A percentile compares a stretch with the other conserved stretches of the same genome.
These are phyloP conservation scores for Chiridota heheva DNA, from an alignment of 35 echinoderm and acorn worm species.

Conservation along the genomic window DNA sequence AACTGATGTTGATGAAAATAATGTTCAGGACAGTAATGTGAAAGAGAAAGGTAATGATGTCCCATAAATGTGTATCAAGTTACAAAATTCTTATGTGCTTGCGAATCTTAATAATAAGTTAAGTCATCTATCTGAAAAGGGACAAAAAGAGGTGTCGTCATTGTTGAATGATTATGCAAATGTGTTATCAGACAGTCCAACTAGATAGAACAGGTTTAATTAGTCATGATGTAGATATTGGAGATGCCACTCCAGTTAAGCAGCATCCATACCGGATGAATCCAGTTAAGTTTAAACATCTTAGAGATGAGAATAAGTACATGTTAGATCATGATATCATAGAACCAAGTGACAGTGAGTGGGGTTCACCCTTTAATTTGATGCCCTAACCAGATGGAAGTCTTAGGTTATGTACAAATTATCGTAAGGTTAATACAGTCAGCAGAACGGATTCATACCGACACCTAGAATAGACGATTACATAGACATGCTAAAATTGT, in stretches of 20 bases:
- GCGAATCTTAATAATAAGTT: too few species aligned
- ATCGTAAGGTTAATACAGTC: constrained; percentile 49
- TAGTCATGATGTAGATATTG: too few species aligned
- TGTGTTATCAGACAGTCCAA: constrained; percentile 32
- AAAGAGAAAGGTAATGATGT: not conserved
- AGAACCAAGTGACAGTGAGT: constrained; percentile 59
- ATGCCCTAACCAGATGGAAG: constrained; percentile 53
- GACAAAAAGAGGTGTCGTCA: too few species aligned
- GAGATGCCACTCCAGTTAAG: too few species aligned
- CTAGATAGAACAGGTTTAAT: constrained; percentile 29
- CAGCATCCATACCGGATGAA: too few species aligned
- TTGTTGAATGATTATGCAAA: not conserved
- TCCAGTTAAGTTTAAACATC: too few species aligned
- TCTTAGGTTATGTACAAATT: constrained; percentile 56
- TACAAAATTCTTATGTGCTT: too few species aligned
- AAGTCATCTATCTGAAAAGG: too few species aligned
- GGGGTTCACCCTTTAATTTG: constrained; percentile 47
- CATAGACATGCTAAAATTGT: too few species aligned
- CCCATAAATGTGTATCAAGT: not conserved
- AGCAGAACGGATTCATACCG: constrained; percentile 53
- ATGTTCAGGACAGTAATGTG: not conserved
- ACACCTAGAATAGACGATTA: too few species aligned
- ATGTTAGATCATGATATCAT: constrained; percentile 66
- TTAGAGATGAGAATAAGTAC: constrained; percentile 50
- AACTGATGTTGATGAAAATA: not conserved